Base-by-base conservation (phyloP, 2,888 invertebrate genomes). In the Drosophila meridiana region DNA sequence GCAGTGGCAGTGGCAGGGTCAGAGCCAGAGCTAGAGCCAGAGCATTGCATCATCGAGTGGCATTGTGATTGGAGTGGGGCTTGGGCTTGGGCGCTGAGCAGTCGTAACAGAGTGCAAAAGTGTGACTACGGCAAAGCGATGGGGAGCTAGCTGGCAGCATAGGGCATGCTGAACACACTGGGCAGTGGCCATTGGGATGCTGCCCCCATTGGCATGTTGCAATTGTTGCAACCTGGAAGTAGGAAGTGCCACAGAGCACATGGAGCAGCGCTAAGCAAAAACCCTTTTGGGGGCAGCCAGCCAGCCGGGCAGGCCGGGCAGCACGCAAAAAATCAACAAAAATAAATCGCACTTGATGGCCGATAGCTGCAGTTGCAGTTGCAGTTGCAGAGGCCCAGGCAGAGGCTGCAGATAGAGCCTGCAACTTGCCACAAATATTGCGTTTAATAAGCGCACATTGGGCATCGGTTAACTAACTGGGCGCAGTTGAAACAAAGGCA, bases 301-400 rank as follows among this genome's bases (percentile, higher is more conserved):
- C 59, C 52, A 53, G 55, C 43, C 53, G 64, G 48, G 47, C 74
- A 45, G 60, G 60, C 56, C 63, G 53, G 55, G 47, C 76, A 76
- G 62, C 87, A 84, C 83, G 83, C 86, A 82, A 73, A 88, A 87
- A 87, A 89, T 87, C 89, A 90, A 87, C 87, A 87, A 87, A 86
- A 90, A 87, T 87, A 87, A 87, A 90, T 87, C 89, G 90, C 87
- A 80, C 90, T 87, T 90, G 87, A 87, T 87, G 79, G 90, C 67
- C 77, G 71, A 81, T 69, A 69, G 70, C 62, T 60, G 26, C n/a
- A 59, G 58, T n/a, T 43, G 36, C 26, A 73, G 59, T 61, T 45
- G 43, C 30, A 68, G 56, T 14, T 26, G 26, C 26, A 6, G 56
- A n/a, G 56, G 3, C 40, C 56, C n/a, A 40, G 52, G 20, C 56